phyloP scores from a whole-genome alignment of 2,888 invertebrate species.

The Cremastinae sp. region DNA sequence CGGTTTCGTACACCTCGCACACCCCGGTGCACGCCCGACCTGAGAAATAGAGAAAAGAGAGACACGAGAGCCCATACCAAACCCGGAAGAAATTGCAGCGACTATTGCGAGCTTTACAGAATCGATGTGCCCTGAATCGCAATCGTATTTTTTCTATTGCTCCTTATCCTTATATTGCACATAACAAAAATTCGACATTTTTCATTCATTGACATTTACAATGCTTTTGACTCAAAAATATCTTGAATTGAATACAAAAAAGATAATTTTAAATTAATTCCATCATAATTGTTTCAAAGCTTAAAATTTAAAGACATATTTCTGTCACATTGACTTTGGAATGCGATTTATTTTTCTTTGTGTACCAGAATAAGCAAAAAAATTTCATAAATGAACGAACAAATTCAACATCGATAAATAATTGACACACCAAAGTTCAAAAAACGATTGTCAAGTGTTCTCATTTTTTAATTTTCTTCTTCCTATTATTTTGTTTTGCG shows the following conservation, averaged over 20 bases:
- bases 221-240: too few species aligned
- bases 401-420: too few species aligned
- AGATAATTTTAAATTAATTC: too few species aligned
- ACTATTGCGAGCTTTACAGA: conserved; percentile 50
- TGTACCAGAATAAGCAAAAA: background rate
- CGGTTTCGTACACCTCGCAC: conserved; percentile 67
- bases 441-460: background rate
- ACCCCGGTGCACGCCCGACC: conserved; percentile 54
- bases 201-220: too few species aligned
- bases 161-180: too few species aligned
- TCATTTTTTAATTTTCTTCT: background rate
- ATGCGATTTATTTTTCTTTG: background rate
- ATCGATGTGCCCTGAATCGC: conserved; percentile 50
- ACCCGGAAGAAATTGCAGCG: conserved; percentile 60
- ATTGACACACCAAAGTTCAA: too few species aligned
- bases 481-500: background rate
- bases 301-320: too few species aligned
- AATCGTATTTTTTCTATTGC: conserved; percentile 27
- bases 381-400: background rate
- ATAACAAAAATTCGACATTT: too few species aligned
- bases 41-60: conserved; percentile 30
- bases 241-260: too few species aligned
- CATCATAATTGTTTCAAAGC: too few species aligned
- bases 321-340: too few species aligned
- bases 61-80: conserved; percentile 44